Conservation (phyloP, 2,797 vertebrate genomes). For the Danionella dracula region DNA sequence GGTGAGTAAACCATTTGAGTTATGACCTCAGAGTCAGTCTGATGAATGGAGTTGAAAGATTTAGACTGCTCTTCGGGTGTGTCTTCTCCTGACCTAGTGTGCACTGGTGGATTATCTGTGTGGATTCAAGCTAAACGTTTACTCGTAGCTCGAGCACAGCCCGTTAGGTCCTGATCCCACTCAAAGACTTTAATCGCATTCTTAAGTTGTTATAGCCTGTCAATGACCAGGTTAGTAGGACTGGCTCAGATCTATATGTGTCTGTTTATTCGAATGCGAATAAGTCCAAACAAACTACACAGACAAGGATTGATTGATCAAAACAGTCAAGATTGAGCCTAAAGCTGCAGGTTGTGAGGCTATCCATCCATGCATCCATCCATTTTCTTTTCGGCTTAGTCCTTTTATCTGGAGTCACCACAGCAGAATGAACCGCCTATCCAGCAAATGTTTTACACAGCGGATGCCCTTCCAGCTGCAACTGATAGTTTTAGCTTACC, state of each 20-base stretch:
- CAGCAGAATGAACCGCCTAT: too few relatives aligned
- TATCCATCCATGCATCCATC: too few relatives aligned
- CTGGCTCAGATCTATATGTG: slow-evolving; percentile 57
- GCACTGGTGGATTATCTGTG: slow-evolving; percentile 24
- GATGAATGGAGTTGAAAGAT: neutral
- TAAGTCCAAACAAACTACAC: neutral
- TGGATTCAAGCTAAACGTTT: slow-evolving; percentile 31
- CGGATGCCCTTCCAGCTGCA: too few relatives aligned
- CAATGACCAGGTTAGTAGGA: slow-evolving; percentile 43
- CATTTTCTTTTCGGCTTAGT: too few relatives aligned
- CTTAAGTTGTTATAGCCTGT: slow-evolving; percentile 57
- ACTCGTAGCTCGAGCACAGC: slow-evolving; percentile 15
- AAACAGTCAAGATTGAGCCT: too few relatives aligned
- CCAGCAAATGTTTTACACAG: too few relatives aligned
- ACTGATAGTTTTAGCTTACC: too few relatives aligned
- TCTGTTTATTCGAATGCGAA: slow-evolving; percentile 52
- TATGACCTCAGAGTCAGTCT: neutral
- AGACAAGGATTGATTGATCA: too few relatives aligned
- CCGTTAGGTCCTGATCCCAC: slow-evolving; percentile 54
- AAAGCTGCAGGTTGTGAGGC: too few relatives aligned
- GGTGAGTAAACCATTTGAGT: slow-evolving; percentile 68
- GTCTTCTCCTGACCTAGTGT: slow-evolving; percentile 3
- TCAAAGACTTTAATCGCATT: slow-evolving; percentile 65
- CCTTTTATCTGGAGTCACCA: too few relatives aligned
- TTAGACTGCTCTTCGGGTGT: neutral